Base-by-base conservation (phyloP, 2,113 vertebrate genomes). In the Seriola rivoliana region DNA sequence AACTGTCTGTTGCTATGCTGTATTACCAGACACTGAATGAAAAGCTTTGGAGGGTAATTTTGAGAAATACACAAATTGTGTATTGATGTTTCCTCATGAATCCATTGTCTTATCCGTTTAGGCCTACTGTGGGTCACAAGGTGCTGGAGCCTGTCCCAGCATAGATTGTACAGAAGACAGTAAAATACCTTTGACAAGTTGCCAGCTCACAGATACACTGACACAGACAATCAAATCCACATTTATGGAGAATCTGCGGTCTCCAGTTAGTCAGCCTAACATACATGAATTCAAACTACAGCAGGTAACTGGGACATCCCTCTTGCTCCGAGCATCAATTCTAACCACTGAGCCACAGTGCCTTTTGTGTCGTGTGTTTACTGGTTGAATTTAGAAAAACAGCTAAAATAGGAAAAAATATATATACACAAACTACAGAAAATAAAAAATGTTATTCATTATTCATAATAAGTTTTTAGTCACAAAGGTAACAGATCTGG, bases 131-230 rank as follows among this genome's bases (percentile, higher is more conserved):
- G 74, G 85, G 81, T 90, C 78, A 74, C 55, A 55, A 50, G 71
- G 54, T 74, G 46, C 75, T 85, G 77, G 75, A 91, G 66, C 60
- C 19, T 8, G 32, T 89, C 83, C 84, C 84, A 82, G 71, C 48
- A 17, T 46, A 80, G 19, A 83, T 38, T 40, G 59, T 29, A 80
- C 63, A 85, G 75, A 72, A 74, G 75, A 75, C 76, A 52, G 52
- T 57, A 85, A 82, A 82, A 88, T 55, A 83, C 82, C 50, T 62
- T 52, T 83, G 92, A 90, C 63, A 62, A 34, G 75, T 69, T 81
- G 87, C 82, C 87, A 90, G 84, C 69, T 69, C 38, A 59, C 76
- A 85, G 79, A 88, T 75, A 50, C 72, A 85, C 70, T 48, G 58
- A 84, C 76, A 77, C 4, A 67, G 71, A 83, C 34, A 21, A 73